Base-by-base conservation (phyloP, 2,888 invertebrate genomes). In the Protodeltote pygarga region DNA sequence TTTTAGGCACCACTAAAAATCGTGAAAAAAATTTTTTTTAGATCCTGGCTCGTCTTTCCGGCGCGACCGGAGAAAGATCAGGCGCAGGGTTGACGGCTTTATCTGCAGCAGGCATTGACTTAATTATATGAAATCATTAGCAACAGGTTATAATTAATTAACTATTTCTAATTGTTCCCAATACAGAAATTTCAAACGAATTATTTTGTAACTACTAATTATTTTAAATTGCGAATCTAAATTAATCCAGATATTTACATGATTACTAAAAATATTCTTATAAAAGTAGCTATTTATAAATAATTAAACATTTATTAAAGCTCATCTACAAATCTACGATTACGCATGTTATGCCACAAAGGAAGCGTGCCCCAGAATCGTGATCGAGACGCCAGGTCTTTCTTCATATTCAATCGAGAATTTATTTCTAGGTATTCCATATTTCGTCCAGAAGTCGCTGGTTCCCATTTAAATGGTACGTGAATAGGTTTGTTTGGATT, bases 311-410 rank as follows among this genome's bases (percentile, higher is more conserved):
- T 19, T 35, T 2, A 41, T 77, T 81, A 93, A 27, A 93, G 75
- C 73, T 94, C 94, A 45, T 93, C 93, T 47, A 60, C 83, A 16
- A 79, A 59, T 17, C 71, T 66, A 23, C 62, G 65, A n/a, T 37
- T 73, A 1, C 70, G 67, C 2, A 75, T 38, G 24, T 82, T 93
- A 64, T 75, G 91, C 91, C 87, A 92, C 3, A 90, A 60, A 0
- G 93, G 92, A 10, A 95, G 68, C 3, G 83, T 78, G 11, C 88
- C 85, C 96, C 96, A 96, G 54, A 95, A 94, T 15, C 94, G 81
- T 0, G 94, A 92, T 34, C 95, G 89, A 1, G 94, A 88, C 0
- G 90, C 87, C n/a, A 94, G 79, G 29, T 95, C 73, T 21, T 89
- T 83, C 9, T 85, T 91, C 93, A 95, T 94, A 16, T 67, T 76